Percentiles rank a stretch among this genome's conserved stretches.
Conservation (phyloP, 2,888 invertebrate genomes). For the Machimus rusticus region DNA sequence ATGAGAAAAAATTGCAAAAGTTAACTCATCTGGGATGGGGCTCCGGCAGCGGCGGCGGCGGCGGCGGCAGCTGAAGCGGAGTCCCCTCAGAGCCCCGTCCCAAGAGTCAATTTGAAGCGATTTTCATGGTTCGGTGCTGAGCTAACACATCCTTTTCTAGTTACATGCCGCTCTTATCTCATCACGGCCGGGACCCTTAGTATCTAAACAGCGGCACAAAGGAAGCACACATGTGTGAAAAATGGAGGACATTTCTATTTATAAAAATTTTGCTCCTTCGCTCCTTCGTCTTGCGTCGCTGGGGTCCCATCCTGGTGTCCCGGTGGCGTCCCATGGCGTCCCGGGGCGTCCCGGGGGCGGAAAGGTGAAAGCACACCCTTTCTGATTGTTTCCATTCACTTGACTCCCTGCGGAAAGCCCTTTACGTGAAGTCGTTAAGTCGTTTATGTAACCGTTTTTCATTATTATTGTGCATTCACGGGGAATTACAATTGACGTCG, state of each 20-base stretch:
- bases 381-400: constrained; percentile 41
- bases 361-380: constrained; percentile 34
- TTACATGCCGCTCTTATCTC: constrained; percentile 1
- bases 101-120: constrained; percentile 47
- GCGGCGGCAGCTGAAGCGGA: neutral
- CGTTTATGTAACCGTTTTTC: constrained; percentile 41
- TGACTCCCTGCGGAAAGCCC: constrained; percentile 41
- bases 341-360: no score
- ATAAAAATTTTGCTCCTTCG: constrained; percentile 20
- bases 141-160: constrained; percentile 38
- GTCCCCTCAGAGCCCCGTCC: constrained; percentile 7
- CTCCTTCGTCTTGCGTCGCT: neutral
- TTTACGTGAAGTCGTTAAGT: constrained; percentile 40
- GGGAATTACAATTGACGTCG: constrained; percentile 36
- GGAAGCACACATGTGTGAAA: constrained; percentile 48
- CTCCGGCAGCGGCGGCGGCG: neutral
- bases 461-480: constrained; percentile 39
- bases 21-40: constrained; percentile 32
- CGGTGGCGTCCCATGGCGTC: no score
- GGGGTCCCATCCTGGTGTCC: no score
- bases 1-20: constrained; percentile 38
- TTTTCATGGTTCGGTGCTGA: constrained; percentile 46
- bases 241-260: constrained; percentile 45
- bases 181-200: constrained; percentile 13
- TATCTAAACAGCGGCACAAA: constrained; percentile 42